Evolutionary conservation across 2,113 vertebrate species (phyloP).

Genomic region (Ciconia maguari): DNA sequence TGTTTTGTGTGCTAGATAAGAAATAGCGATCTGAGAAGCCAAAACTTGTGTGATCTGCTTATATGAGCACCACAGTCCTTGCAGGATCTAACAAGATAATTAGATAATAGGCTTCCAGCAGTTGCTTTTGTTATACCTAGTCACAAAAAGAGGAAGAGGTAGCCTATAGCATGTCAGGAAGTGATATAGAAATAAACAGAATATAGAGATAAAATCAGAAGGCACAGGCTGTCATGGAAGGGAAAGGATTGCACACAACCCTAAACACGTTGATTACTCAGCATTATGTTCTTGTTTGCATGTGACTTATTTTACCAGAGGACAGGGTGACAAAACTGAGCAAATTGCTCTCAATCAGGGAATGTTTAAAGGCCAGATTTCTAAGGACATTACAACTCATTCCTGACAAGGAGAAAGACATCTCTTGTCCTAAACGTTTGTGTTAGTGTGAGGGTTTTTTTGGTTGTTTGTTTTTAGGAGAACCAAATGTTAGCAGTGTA

Average conservation of each 20-base stretch:
- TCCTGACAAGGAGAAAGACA: not conserved
- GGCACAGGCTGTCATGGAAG: not conserved
- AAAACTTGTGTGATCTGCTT: not conserved
- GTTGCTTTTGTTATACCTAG: constrained; percentile 30
- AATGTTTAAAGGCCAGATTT: not conserved
- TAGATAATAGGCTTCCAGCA: constrained; percentile 23
- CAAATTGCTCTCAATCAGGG: not conserved
- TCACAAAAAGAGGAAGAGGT: constrained; percentile 4
- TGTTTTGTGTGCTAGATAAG: not conserved
- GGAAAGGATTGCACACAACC: not conserved
- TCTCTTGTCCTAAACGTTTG: not conserved
- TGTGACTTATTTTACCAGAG: not conserved
- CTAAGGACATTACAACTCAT: not conserved
- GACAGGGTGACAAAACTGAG: not conserved
- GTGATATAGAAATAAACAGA: not conserved
- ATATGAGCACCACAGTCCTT: not conserved
- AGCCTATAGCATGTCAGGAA: not conserved
- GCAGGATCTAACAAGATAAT: constrained; percentile 27
- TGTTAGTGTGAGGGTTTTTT: not conserved
- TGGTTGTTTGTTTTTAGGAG: not conserved
- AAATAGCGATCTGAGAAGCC: not conserved
- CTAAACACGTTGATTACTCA: not conserved
- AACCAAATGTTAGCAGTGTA: not conserved
- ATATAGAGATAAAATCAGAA: not conserved
- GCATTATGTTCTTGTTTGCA: not conserved